Evolutionary conservation across 92 coral and sea anemone genomes (phyloP).

Genomic region (Parazoanthus swiftii): DNA sequence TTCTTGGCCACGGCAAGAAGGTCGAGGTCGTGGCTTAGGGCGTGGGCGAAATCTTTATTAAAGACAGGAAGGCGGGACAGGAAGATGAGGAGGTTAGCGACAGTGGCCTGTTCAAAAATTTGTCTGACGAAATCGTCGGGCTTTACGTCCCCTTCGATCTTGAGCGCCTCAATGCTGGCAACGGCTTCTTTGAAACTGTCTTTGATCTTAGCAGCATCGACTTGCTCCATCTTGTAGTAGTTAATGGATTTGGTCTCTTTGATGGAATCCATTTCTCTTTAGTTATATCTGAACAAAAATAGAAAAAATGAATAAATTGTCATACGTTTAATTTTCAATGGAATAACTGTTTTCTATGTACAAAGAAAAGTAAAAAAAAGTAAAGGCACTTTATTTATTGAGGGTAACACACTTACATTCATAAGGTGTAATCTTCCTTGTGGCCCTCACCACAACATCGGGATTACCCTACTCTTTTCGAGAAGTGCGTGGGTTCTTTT

Average conservation of each 20-base stretch:
- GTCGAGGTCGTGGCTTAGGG: constrained; percentile 58
- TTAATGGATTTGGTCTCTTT: constrained; percentile 15
- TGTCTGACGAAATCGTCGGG: constrained; percentile 19
- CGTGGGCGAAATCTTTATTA: constrained; percentile 57
- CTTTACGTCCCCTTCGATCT: background rate
- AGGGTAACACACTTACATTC: no score
- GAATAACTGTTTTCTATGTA: no score
- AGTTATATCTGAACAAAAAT: background rate
- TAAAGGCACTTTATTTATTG: no score
- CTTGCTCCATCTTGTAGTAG: constrained; percentile 17
- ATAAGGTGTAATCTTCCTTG: no score
- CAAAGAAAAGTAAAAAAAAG: no score
- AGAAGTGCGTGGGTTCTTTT: no score
- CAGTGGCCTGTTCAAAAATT: constrained; percentile 2
- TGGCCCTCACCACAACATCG: no score
- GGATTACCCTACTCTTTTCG: no score
- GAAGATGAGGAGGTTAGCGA: constrained; percentile 14
- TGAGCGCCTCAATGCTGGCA: background rate
- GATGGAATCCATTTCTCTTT: background rate
- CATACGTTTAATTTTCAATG: no score
- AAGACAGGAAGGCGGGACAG: constrained; percentile 39
- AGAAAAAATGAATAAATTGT: background rate
- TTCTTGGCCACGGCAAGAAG: constrained; percentile 56
- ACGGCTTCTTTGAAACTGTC: constrained; percentile 10
- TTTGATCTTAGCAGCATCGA: constrained; percentile 17